Conservation (phyloP, 92 coral and sea anemone genomes). For the Heteractis magnifica region DNA sequence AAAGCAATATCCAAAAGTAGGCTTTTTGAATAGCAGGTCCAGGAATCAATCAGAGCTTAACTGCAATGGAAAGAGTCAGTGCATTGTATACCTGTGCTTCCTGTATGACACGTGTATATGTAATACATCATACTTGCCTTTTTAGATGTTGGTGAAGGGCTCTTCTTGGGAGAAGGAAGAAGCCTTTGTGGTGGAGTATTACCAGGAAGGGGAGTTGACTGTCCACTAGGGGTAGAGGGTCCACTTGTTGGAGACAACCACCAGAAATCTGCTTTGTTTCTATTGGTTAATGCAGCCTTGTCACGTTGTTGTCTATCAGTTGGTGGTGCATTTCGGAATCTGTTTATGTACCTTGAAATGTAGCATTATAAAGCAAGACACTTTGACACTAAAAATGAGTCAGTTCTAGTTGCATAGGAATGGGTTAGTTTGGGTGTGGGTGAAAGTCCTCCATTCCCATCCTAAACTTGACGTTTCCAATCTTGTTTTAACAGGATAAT, state of each 20-base stretch:
- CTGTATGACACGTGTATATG: too few species aligned
- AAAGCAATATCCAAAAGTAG: too few species aligned
- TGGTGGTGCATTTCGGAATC: conserved; percentile 93
- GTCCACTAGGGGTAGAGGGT: conserved; percentile 70
- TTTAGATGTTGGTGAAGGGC: conserved; percentile 46
- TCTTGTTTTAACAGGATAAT: too few species aligned
- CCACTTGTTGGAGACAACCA: conserved; percentile 82
- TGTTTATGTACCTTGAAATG: conserved; percentile 72
- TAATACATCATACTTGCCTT: conserved; percentile 9
- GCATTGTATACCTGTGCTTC: too few species aligned
- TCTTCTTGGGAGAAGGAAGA: conserved; percentile 42
- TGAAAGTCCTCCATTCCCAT: too few species aligned
- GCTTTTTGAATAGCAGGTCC: too few species aligned
- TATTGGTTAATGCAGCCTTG: conserved; percentile 45
- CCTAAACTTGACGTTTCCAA: too few species aligned
- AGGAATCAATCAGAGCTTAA: too few species aligned
- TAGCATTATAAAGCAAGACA: not conserved
- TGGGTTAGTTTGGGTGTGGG: too few species aligned
- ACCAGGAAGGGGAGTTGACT: not conserved
- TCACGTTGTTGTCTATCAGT: conserved; percentile 77
- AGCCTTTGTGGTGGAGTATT: conserved; percentile 64
- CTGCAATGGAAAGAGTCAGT: too few species aligned
- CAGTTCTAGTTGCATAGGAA: too few species aligned
- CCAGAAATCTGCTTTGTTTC: conserved; percentile 81
- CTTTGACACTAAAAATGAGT: not conserved